Base-by-base conservation (phyloP, 2,888 invertebrate genomes). In the Emmelina monodactyla region DNA sequence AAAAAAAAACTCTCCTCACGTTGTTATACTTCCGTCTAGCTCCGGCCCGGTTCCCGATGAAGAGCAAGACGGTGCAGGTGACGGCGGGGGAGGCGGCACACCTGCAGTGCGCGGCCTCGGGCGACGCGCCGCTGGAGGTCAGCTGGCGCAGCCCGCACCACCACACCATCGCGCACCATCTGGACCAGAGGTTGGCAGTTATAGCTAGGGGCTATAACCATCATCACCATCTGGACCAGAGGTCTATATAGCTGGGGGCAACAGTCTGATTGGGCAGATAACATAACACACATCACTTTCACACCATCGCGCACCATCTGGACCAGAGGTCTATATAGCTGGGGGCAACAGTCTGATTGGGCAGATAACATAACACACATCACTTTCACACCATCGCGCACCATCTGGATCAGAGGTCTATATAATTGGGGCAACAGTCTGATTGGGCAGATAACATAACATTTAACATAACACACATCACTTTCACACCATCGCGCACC, bases 391-490 rank as follows among this genome's bases (percentile, higher is more conserved):
- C 19, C 19, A 19, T 9, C 9, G 5, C 9, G n/a, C 5, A 9
- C 19, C 9, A 19, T n/a, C n/a, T n/a, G n/a, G n/a, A n/a, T n/a
- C n/a, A n/a, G n/a, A n/a, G n/a, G n/a, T n/a, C n/a, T n/a, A n/a
- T n/a, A n/a, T n/a, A n/a, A n/a, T n/a, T n/a, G n/a, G n/a, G n/a
- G n/a, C n/a, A n/a, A n/a, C n/a, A n/a, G n/a, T n/a, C n/a, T n/a
- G n/a, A n/a, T n/a, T n/a, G 62, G 89, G 94, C 45, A 87, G 86
- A 59, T 94, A 93, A 93, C 86, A 91, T n/a, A n/a, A n/a, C n/a
- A n/a, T n/a, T n/a, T n/a, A n/a, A n/a, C n/a, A n/a, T 50, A 88
- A 88, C 38, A 89, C 89, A 12, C 89, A 89, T 55, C 85, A 87
- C 53, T n/a, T n/a, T n/a, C 80, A 80, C 47, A 79, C 79, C 3